Percentiles rank a stretch among this genome's conserved stretches.
These are phyloP conservation scores for Actias luna DNA, from an alignment of 2,888 invertebrate genomes.

Conservation along the genomic window DNA sequence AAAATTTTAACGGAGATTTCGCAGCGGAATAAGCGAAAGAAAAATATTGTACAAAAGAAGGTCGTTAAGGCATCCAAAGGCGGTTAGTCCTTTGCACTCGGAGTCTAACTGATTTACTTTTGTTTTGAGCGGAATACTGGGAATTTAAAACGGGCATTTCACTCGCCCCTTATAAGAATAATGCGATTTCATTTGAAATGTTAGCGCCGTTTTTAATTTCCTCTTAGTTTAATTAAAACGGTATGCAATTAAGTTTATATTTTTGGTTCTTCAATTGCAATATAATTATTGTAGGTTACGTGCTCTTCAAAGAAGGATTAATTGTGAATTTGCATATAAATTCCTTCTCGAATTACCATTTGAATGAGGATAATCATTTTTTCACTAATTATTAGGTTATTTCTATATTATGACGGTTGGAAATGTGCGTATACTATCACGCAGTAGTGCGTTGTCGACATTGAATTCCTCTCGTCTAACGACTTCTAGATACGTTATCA, in stretches of 20 bases:
- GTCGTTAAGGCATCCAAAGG: slow-evolving; percentile 19
- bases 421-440: too few species aligned
- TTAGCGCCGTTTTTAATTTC: slow-evolving; percentile 16
- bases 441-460: too few species aligned
- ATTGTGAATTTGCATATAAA: background rate
- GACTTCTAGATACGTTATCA: too few species aligned
- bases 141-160: slow-evolving; percentile 10
- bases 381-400: too few species aligned
- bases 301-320: background rate
- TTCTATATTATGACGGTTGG: too few species aligned
- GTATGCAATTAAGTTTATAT: background rate
- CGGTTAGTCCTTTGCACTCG: slow-evolving; percentile 19
- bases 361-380: too few species aligned
- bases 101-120: slow-evolving; percentile 18
- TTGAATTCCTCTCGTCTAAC: too few species aligned
- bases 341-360: too few species aligned
- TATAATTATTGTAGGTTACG: background rate
- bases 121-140: slow-evolving; percentile 16
- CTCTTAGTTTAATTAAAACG: slow-evolving; percentile 4
- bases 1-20: slow-evolving; percentile 1
- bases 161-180: background rate
- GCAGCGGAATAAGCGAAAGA: slow-evolving; percentile 11
- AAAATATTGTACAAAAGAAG: slow-evolving; percentile 20
- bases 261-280: background rate
- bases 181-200: slow-evolving; percentile 8